A percentile compares a stretch with the other conserved stretches of the same genome.
These are phyloP conservation scores for Elysia crispata DNA, from an alignment of 2,888 invertebrate genomes.

Conservation along the genomic window DNA sequence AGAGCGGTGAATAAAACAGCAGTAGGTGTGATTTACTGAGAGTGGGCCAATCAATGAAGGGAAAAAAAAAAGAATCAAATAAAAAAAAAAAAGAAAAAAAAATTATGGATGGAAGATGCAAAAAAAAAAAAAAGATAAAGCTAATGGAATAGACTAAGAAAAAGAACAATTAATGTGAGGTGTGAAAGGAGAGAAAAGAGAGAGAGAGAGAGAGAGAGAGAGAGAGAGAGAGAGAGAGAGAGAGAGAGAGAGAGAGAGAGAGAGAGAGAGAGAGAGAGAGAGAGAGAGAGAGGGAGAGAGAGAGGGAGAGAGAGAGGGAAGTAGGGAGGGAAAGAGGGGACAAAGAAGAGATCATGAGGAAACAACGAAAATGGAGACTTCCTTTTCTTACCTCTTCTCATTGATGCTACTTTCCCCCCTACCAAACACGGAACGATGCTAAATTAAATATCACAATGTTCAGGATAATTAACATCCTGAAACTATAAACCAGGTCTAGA, in stretches of 20 bases:
- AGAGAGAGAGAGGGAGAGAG: background rate
- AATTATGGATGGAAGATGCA: background rate
- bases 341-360: background rate
- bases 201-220: conserved; percentile 13
- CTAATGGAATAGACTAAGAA: background rate
- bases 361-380: background rate
- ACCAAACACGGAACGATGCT: no score
- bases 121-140: conserved; percentile 26
- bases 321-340: background rate
- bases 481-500: no score
- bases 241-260: background rate
- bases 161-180: background rate
- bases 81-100: conserved; percentile 14
- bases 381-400: no score
- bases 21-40: no score
- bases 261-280: background rate
- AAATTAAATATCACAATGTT: no score
- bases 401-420: no score
- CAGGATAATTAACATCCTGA: no score
- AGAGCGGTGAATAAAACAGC: no score
- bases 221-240: conserved; percentile 10
- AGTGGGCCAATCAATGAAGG: no score
- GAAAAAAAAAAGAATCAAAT: no score
- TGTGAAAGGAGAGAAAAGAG: conserved; percentile 38
- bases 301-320: background rate